These are phyloP conservation scores for Myocastor coypus DNA, from an alignment of 2,113 vertebrate species.

Conservation along the genomic window DNA sequence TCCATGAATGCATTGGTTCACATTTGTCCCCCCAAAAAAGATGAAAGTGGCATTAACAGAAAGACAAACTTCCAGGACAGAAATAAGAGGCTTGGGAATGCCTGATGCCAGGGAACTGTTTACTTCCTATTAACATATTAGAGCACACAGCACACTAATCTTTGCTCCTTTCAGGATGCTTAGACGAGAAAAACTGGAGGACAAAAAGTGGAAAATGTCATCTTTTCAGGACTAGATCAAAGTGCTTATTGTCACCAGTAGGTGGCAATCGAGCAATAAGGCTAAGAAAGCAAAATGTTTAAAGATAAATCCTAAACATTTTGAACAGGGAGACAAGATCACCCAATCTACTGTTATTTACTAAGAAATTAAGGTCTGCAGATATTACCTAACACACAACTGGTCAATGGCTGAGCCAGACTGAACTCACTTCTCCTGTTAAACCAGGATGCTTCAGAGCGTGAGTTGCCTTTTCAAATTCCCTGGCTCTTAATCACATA, in stretches of 20 bases:
- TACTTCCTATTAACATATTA: background rate
- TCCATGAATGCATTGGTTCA: slow-evolving; percentile 45
- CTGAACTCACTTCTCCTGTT: background rate
- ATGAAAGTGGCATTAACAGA: background rate
- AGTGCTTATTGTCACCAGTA: slow-evolving; percentile 59
- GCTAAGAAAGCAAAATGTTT: background rate
- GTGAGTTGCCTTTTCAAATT: slow-evolving; percentile 25
- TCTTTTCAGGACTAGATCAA: background rate
- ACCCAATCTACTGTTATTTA: background rate
- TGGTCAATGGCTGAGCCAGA: background rate
- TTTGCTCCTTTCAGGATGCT: background rate
- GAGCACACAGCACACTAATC: background rate
- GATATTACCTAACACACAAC: background rate
- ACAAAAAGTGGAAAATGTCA: background rate
- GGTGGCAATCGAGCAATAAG: slow-evolving; percentile 66
- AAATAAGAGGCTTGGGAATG: background rate
- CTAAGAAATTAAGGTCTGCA: background rate
- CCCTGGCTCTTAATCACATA: background rate
- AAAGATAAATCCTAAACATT: background rate
- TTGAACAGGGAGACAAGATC: background rate
- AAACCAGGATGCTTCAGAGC: background rate
- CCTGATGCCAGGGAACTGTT: background rate
- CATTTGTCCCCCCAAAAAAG: background rate
- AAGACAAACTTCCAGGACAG: background rate
- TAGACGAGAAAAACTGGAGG: background rate